Base-by-base conservation (phyloP, 2,888 invertebrate genomes). In the Empis stercorea region DNA sequence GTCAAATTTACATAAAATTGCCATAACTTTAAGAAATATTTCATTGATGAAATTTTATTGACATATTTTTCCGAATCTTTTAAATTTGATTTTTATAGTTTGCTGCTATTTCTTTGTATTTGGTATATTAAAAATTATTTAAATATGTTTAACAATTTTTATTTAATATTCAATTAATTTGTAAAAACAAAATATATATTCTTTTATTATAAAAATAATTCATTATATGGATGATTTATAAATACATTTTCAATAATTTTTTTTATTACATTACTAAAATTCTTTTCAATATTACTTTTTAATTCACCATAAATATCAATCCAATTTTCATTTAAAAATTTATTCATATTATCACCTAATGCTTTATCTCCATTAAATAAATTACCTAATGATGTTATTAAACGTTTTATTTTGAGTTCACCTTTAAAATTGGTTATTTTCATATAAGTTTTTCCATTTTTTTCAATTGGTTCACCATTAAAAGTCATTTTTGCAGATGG, bases 291-390 rank as follows among this genome's bases (percentile, higher is more conserved):
- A 2, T 64, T 56, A 1, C 56, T 54, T 47, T 60, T 59, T 3
- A 73, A 53, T 55, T 73, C 73, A 16, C 49, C 51, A 39, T 65
- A 68, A 36, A 73, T 65, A 1, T 66, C 66, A 15, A 51, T 34
- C 72, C 72, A 72, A 56, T 73, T 73, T 30, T 71, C 65, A 54
- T 68, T 69, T 14, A 68, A 49, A 53, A 68, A 63, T 10, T 41
- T 44, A 52, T 69, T 69, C 59, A 63, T 64, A 36, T 58, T 63
- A 43, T 64, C 62, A 40, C 67, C 62, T 4, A 69, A 52, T 43
- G 58, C 56, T 55, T 63, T 65, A 49, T 69, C 61, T 0, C 67
- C 67, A 47, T 67, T 65, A 52, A 67, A 68, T n/a, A 69, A 55
- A 53, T 67, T 66, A 34, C 54, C 57, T 20, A 68, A 60, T 42